Percentiles rank a stretch among this genome's conserved stretches.
Conservation (phyloP, 2,797 vertebrate genomes). For the Esox masquinongy region DNA sequence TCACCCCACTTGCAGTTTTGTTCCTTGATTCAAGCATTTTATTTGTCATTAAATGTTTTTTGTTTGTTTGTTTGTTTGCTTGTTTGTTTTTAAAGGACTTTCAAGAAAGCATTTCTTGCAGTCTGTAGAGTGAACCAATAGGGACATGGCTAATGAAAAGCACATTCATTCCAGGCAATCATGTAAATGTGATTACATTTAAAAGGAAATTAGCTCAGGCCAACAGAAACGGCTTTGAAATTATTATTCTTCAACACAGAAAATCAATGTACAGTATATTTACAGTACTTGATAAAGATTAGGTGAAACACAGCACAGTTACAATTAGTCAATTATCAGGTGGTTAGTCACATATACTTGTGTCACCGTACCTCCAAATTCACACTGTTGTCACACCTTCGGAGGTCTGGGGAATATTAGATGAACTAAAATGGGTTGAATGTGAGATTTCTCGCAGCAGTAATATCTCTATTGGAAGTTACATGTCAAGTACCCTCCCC, state of each 20-base stretch:
- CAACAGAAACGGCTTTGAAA: background rate
- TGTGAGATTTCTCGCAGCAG: too few relatives aligned
- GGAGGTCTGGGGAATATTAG: too few relatives aligned
- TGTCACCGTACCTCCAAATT: too few relatives aligned
- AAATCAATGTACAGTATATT: background rate
- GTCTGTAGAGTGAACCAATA: background rate
- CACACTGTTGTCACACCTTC: too few relatives aligned
- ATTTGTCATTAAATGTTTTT: too few relatives aligned
- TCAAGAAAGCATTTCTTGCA: constrained; percentile 8
- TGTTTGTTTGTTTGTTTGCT: too few relatives aligned
- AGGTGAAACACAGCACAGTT: background rate
- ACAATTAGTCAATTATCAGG: background rate
- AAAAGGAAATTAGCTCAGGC: background rate
- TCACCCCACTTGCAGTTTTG: too few relatives aligned
- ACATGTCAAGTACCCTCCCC: too few relatives aligned
- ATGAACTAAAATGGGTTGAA: too few relatives aligned
- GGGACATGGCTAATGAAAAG: background rate
- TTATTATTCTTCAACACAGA: background rate
- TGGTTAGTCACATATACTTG: background rate
- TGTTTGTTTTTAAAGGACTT: too few relatives aligned
- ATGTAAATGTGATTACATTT: background rate
- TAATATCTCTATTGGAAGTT: too few relatives aligned
- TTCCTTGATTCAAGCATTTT: too few relatives aligned
- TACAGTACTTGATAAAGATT: background rate
- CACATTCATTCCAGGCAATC: background rate